Evolutionary conservation across 2,888 invertebrate species (phyloP), one percentile per base, ranked within the genome.

Genomic region (Drosophila barbarae): DNA sequence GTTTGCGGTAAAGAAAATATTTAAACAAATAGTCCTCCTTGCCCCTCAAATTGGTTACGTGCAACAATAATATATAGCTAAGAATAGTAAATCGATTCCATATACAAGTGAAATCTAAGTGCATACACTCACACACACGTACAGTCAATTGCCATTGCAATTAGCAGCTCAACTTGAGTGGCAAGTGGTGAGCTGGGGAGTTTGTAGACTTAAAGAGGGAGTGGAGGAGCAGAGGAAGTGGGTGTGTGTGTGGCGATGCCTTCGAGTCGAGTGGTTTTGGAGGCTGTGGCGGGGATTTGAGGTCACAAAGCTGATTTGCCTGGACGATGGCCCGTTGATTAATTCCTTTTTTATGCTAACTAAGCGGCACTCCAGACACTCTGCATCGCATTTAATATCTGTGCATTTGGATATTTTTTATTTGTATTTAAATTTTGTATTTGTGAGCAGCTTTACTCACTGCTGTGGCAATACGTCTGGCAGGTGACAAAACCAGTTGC

Each of bases 121-220:
- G 59, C 55, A 32, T 5, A 32, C 7, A 39, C 32, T 42, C 32
- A 67, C 66, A 73, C 66, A 42, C 32, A 80, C 77, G 71, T 13
- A 18, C 32, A 47, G 46, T 47, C 46, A 32, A 47, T 47, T 78
- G 84, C 72, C 79, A 69, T 71, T 82, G 85, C 79, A 80, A 84
- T 80, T 84, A 80, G 85, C 79, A 80, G 85, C 85, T 84, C 83
- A 84, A 72, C 69, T 82, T 80, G 79, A 82, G 85, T 82, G 79
- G 54, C 59, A 73, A 64, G 67, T 65, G 71, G 46, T 47, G 46
- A 13, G 30, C 30, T 47, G 46, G 46, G 46, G 30, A 32, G 46
- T 21, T 46, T 8, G 46, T 18, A 13, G 30, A 28, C 12, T 13
- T 18, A 2, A 21, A 39, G 21, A 12, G 5, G n/a, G 28, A 15